These are phyloP conservation scores for Leguminivora glycinivorella DNA, from an alignment of 1,140 invertebrate species.

Conservation along the genomic window DNA sequence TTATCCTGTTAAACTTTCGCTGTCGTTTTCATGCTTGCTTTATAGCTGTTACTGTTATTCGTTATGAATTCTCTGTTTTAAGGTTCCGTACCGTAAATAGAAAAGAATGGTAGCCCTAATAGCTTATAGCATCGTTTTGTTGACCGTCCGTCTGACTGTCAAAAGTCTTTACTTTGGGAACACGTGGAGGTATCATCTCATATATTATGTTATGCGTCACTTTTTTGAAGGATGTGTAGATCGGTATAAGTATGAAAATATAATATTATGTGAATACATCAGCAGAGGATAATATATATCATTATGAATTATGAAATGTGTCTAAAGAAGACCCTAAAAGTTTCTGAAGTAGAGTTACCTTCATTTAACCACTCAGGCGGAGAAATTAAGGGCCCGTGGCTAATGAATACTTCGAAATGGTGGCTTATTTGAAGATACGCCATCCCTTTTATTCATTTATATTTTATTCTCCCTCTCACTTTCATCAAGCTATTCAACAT, in stretches of 20 bases:
- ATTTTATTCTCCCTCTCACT: not conserved
- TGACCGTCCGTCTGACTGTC: too few species aligned
- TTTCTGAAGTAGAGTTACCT: not conserved
- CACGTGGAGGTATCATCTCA: too few species aligned
- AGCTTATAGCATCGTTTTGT: too few species aligned
- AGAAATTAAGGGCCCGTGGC: slow-evolving; percentile 3
- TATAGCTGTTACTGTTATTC: too few species aligned
- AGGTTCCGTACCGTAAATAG: too few species aligned
- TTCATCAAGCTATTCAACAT: too few species aligned
- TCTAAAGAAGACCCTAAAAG: not conserved
- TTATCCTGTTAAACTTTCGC: slow-evolving; percentile 53
- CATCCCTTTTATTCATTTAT: not conserved
- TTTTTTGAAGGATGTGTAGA: too few species aligned
- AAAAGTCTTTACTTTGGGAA: too few species aligned
- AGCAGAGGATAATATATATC: not conserved
- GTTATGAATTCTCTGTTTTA: not conserved
- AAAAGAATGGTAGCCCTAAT: too few species aligned
- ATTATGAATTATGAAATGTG: too few species aligned
- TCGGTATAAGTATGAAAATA: not conserved
- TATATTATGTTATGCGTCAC: too few species aligned
- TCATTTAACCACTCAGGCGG: not conserved
- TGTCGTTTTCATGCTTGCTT: slow-evolving; percentile 32
- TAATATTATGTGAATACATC: not conserved
- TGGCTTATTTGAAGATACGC: not conserved
- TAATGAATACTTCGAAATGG: slow-evolving; percentile 10